Conservation (phyloP, 2,797 vertebrate species). For the Bradypodion ventrale region DNA sequence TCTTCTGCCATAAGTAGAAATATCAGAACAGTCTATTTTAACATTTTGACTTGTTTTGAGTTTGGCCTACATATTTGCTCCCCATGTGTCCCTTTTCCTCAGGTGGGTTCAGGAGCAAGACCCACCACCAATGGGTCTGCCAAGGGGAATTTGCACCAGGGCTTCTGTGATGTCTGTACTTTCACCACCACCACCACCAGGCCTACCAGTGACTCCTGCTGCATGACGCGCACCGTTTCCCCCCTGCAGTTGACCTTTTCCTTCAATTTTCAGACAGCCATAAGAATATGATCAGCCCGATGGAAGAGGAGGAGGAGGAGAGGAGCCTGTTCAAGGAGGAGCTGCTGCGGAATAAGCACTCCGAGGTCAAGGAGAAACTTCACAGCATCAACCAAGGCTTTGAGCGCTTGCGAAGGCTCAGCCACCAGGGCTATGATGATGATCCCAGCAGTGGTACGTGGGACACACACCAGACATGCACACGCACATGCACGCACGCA, state of each 20-base stretch:
- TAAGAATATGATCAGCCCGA: slow-evolving; percentile 87
- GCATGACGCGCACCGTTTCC: neutral
- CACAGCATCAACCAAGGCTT: slow-evolving; percentile 90
- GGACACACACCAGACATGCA: no score
- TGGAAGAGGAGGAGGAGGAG: slow-evolving; percentile 84
- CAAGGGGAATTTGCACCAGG: neutral
- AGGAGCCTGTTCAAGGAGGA: slow-evolving; percentile 75
- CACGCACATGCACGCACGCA: no score
- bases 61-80: no score
- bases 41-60: no score
- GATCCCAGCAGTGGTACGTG: slow-evolving; percentile 80
- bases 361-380: slow-evolving; percentile 89
- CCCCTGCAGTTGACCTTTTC: neutral
- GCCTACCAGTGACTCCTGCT: neutral
- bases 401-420: slow-evolving; percentile 89
- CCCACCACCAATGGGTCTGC: no score
- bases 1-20: no score
- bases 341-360: slow-evolving; percentile 83
- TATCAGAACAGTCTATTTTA: no score
- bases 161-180: no score
- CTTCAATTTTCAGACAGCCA: slow-evolving; percentile 80
- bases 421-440: slow-evolving; percentile 90
- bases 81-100: no score
- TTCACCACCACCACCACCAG: no score
- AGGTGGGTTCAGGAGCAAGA: no score